phyloP scores from a whole-genome alignment of 2,888 invertebrate genomes.

The Philereme vetulata region DNA sequence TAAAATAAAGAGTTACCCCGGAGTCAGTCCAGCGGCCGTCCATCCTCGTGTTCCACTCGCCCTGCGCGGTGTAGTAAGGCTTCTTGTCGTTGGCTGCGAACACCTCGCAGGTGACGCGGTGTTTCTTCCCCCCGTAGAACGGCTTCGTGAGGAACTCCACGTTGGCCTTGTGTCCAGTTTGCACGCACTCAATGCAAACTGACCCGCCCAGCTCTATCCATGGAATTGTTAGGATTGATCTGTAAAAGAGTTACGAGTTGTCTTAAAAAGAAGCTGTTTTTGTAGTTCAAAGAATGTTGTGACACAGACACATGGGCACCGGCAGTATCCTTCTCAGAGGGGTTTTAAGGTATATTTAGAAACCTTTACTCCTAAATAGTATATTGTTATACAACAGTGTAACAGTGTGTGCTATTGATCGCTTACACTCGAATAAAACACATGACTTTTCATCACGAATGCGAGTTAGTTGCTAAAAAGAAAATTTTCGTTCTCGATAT shows the following conservation, averaged over 20 bases:
- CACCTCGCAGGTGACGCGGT: slow-evolving; percentile 93
- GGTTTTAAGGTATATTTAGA: too few species aligned
- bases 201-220: slow-evolving; percentile 99
- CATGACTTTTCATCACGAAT: too few species aligned
- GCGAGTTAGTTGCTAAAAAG: too few species aligned
- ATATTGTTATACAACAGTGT: too few species aligned
- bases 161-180: slow-evolving; percentile 96
- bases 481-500: too few species aligned
- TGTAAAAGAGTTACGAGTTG: slow-evolving; percentile 48
- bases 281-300: too few species aligned
- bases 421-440: too few species aligned
- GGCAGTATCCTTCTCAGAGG: too few species aligned
- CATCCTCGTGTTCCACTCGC: slow-evolving; percentile 99
- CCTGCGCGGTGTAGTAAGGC: slow-evolving; percentile 93
- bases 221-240: slow-evolving; percentile 98
- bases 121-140: slow-evolving; percentile 98
- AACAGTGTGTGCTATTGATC: too few species aligned
- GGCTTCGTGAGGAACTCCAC: slow-evolving; percentile 99
- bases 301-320: too few species aligned
- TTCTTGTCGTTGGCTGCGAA: slow-evolving; percentile 92
- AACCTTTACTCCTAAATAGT: too few species aligned
- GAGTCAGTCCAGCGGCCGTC: slow-evolving; percentile 93
- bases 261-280: too few species aligned
- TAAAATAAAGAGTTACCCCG: slow-evolving; percentile 70
- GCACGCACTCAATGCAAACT: slow-evolving; percentile 94